Percentiles rank a stretch among this genome's conserved stretches.
phyloP scores from a whole-genome alignment of 2,113 vertebrate genomes.

The Taurulus bubalis region DNA sequence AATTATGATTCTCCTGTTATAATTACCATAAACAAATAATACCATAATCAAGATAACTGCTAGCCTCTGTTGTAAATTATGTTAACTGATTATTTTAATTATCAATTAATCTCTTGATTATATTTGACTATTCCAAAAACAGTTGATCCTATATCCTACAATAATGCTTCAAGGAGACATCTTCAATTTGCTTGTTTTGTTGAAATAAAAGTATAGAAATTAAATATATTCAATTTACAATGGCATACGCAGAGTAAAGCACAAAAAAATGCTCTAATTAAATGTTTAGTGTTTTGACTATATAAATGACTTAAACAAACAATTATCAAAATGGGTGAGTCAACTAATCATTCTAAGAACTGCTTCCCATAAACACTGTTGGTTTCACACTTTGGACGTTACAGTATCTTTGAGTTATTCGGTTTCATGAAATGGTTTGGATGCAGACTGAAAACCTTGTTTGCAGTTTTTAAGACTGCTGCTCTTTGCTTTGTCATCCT shows the following conservation, averaged over 20 bases:
- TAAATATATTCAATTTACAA: not conserved
- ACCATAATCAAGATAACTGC: not conserved
- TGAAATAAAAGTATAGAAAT: not conserved
- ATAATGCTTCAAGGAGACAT: not conserved
- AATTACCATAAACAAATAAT: not conserved
- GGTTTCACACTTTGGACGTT: not conserved
- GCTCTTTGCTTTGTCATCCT: slow-evolving; percentile 54
- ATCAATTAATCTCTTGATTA: not conserved
- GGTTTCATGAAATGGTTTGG: not conserved
- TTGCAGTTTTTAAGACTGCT: slow-evolving; percentile 8
- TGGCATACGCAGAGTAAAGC: not conserved
- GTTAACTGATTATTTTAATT: not conserved
- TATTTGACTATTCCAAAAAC: not conserved
- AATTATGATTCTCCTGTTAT: not conserved
- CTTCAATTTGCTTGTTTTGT: not conserved
- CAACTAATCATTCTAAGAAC: not conserved
- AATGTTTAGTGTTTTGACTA: not conserved
- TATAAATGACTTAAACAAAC: not conserved
- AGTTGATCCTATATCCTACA: not conserved
- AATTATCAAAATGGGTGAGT: not conserved
- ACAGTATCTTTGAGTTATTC: not conserved
- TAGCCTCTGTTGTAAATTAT: not conserved
- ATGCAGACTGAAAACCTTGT: not conserved
- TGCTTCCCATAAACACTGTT: not conserved
- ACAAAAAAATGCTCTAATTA: not conserved